Conservation (phyloP, 2,888 invertebrate species). For the Napeogenes sylphis region DNA sequence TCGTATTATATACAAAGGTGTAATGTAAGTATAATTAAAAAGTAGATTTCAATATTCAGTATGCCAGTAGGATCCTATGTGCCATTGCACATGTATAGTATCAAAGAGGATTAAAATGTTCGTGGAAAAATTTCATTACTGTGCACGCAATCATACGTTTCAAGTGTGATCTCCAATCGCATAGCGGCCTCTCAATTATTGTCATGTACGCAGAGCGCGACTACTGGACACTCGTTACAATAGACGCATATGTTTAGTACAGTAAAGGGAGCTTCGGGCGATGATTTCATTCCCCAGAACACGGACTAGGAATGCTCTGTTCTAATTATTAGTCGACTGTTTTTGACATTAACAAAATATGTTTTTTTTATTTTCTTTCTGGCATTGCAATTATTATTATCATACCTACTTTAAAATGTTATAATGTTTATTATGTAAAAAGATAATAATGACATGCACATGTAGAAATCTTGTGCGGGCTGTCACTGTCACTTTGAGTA, state of each 20-base stretch:
- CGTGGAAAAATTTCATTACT: slow-evolving; percentile 46
- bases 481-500: slow-evolving; percentile 35
- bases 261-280: slow-evolving; percentile 32
- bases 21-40: too few species aligned
- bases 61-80: slow-evolving; percentile 13
- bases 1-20: not conserved
- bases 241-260: slow-evolving; percentile 39
- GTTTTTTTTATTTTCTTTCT: slow-evolving; percentile 34
- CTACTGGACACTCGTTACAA: slow-evolving; percentile 38
- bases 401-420: too few species aligned
- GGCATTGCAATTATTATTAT: slow-evolving; percentile 42
- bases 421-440: not conserved
- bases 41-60: not conserved
- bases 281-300: slow-evolving; percentile 56
- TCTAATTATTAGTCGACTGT: slow-evolving; percentile 57
- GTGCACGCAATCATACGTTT: slow-evolving; percentile 45
- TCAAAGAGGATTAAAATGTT: slow-evolving; percentile 25
- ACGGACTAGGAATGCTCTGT: slow-evolving; percentile 41
- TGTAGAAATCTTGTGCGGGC: slow-evolving; percentile 30
- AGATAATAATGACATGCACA: not conserved
- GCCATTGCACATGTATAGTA: slow-evolving; percentile 13
- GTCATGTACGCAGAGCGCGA: slow-evolving; percentile 39
- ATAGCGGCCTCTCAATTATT: slow-evolving; percentile 57
- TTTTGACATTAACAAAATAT: slow-evolving; percentile 52
- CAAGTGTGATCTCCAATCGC: slow-evolving; percentile 49